Evolutionary conservation across 2,888 invertebrate genomes (phyloP), one percentile per base, ranked within the genome.

Genomic region (Acanthosepion lycidas): DNA sequence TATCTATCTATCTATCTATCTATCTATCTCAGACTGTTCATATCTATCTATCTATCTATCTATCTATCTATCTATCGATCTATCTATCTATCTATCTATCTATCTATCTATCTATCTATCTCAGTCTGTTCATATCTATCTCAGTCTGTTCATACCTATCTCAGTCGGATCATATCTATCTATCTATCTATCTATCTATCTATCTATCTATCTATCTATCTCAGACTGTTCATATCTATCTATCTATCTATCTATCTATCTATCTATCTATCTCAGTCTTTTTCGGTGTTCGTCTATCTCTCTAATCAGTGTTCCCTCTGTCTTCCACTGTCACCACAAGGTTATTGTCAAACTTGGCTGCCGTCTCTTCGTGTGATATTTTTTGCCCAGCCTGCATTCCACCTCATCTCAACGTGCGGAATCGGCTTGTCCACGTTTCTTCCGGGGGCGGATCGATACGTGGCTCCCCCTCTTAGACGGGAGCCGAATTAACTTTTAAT

Each of bases 401-500:
- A n/a, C 78, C 78, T 78, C 12, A 33, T 1, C n/a, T 78, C n/a
- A n/a, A 78, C n/a, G 78, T 78, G 78, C 78, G 12, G n/a, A 78
- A 78, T 33, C 9, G n/a, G 78, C 33, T 33, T 15, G n/a, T 78
- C 78, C n/a, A 78, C 12, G 78, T 78, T 18, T 33, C 26, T 78
- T 33, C 78, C n/a, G 78, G 78, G 78, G 78, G 78, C 15, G n/a
- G 78, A 78, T 78, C 78, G n/a, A 78, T 78, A 78, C n/a, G n/a
- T n/a, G 12, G 12, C 23, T 12, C 78, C 78, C 78, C 78, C 12
- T 78, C n/a, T n/a, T 78, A n/a, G 78, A 33, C 78, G n/a, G n/a
- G n/a, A 78, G 78, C n/a, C 78, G 78, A 78, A 78, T 78, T 78
- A 78, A 78, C 78, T n/a, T 78, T 78, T 78, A 78, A 78, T 78